phyloP scores from a whole-genome alignment of 2,888 invertebrate species.

The Euclidia mi region DNA sequence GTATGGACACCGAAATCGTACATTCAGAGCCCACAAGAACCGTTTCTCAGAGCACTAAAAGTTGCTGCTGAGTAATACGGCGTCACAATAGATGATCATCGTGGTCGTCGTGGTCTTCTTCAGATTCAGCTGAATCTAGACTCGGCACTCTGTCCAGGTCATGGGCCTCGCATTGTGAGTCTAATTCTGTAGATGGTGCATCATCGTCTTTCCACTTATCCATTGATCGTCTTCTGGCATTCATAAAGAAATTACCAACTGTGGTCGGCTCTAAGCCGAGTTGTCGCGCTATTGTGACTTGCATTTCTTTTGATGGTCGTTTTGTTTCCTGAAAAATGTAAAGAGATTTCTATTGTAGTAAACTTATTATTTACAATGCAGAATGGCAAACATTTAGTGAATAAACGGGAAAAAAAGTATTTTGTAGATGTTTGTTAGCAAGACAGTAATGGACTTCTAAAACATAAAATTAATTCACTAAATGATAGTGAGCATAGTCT shows the following conservation, averaged over 20 bases:
- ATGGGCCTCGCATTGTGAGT: constrained; percentile 87
- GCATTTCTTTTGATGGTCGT: constrained; percentile 99
- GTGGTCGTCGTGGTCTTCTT: constrained; percentile 83
- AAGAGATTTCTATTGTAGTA: not conserved
- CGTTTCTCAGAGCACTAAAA: constrained; percentile 84
- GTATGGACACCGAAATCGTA: constrained; percentile 26
- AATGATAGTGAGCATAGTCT: no score
- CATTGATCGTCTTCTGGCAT: constrained; percentile 99
- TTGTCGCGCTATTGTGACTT: constrained; percentile 99
- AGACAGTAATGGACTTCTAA: no score
- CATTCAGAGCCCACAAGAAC: constrained; percentile 68
- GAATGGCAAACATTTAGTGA: no score
- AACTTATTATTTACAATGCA: no score
- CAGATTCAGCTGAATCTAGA: constrained; percentile 83
- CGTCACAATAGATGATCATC: constrained; percentile 90
- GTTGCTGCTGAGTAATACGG: constrained; percentile 79
- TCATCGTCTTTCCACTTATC: constrained; percentile 99
- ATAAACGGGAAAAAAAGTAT: no score
- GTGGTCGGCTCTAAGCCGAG: constrained; percentile 99
- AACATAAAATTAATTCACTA: constrained; percentile 2
- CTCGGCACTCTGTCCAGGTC: constrained; percentile 85
- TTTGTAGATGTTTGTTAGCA: no score
- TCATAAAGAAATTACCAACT: constrained; percentile 99
- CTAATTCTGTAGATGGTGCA: constrained; percentile 91
- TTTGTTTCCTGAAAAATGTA: constrained; percentile 96